Percentiles rank a stretch among this genome's conserved stretches.
Evolutionary conservation across 2,888 invertebrate genomes (phyloP).

Genomic region (Chaitophorus viminalis): DNA sequence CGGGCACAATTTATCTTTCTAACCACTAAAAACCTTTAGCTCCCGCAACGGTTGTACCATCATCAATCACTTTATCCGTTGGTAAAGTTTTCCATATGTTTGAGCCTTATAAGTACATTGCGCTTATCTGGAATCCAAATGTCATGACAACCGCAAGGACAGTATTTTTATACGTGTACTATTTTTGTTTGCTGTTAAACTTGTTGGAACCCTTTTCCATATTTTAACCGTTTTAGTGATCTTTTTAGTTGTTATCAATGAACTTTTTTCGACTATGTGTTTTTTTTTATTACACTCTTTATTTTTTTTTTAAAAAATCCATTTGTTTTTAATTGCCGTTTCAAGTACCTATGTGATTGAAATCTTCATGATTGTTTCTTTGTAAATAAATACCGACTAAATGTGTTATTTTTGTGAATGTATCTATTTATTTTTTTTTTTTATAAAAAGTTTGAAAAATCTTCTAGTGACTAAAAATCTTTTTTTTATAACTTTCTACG

Average conservation of each 20-base stretch:
- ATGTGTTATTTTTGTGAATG: conserved; percentile 31
- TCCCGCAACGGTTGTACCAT: conserved; percentile 15
- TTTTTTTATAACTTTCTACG: conserved; percentile 40
- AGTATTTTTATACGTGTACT: conserved; percentile 48
- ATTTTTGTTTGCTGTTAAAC: conserved; percentile 26
- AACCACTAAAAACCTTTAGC: conserved; percentile 59
- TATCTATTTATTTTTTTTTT: conserved; percentile 23
- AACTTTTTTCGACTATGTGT: background rate
- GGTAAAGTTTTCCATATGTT: conserved; percentile 57
- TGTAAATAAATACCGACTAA: conserved; percentile 22
- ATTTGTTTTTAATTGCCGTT: conserved; percentile 10
- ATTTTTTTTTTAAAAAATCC: background rate
- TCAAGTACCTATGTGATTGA: conserved; percentile 30
- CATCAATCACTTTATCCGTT: conserved; percentile 59
- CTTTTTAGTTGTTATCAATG: conserved; percentile 5
- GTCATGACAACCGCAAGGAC: conserved; percentile 38
- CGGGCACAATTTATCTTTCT: conserved; percentile 51
- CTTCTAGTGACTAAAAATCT: conserved; percentile 42
- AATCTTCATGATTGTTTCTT: conserved; percentile 5
- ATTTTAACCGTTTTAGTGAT: conserved; percentile 10
- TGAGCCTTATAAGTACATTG: conserved; percentile 38
- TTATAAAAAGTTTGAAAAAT: conserved; percentile 29
- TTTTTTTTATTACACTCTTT: background rate
- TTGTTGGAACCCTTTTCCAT: background rate
- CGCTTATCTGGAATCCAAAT: conserved; percentile 55